phyloP scores from a whole-genome alignment of 2,888 invertebrate species.

The Patella caerulea region DNA sequence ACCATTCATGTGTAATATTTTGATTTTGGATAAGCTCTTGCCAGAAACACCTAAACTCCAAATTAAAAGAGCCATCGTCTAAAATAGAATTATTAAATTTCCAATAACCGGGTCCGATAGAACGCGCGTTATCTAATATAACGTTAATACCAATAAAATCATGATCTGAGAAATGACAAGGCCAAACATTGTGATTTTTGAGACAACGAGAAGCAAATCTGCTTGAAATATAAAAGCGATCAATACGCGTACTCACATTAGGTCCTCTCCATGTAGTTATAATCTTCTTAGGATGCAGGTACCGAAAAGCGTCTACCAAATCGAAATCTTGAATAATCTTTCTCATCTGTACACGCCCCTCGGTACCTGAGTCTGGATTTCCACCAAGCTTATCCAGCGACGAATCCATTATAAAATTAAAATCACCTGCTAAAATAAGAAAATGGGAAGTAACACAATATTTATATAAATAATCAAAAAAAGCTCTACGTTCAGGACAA shows the following conservation, averaged over 20 bases:
- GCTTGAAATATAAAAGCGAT: not conserved
- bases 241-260: not conserved
- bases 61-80: too few species aligned
- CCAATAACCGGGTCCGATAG: too few species aligned
- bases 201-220: not conserved
- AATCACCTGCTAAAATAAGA: too few species aligned
- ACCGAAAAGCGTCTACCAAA: constrained; percentile 25
- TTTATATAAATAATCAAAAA: too few species aligned
- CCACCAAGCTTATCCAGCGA: constrained; percentile 31
- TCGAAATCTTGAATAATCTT: constrained; percentile 22
- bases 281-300: constrained; percentile 17
- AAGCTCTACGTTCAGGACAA: too few species aligned
- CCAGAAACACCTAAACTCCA: too few species aligned
- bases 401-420: too few species aligned
- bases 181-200: not conserved
- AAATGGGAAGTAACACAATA: too few species aligned
- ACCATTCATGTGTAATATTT: not conserved
- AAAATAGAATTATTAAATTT: too few species aligned
- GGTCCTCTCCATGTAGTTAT: not conserved
- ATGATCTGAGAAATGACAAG: constrained; percentile 8
- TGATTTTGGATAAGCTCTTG: not conserved
- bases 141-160: too few species aligned
- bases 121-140: too few species aligned
- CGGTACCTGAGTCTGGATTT: constrained; percentile 16
- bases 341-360: constrained; percentile 22